Evolutionary conservation across 2,113 vertebrate species (phyloP).

Genomic region (Excalfactoria chinensis): DNA sequence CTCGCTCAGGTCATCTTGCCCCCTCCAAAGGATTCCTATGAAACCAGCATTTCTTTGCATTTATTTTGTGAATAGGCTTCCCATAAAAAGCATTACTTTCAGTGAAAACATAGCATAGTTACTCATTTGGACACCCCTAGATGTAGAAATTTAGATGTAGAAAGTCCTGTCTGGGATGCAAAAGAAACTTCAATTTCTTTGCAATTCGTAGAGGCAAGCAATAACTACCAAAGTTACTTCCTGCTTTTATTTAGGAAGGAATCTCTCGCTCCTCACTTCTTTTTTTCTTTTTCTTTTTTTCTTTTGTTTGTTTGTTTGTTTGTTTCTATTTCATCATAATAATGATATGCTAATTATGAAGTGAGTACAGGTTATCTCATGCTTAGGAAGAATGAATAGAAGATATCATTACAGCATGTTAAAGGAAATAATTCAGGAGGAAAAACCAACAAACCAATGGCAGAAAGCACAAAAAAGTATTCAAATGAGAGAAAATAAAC

Average conservation of each 20-base stretch:
- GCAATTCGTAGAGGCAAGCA: background rate
- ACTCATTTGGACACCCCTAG: background rate
- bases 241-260: background rate
- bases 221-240: background rate
- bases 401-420: background rate
- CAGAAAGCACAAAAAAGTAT: background rate
- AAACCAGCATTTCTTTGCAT: background rate
- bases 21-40: background rate
- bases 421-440: fast-evolving
- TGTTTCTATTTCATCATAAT: background rate
- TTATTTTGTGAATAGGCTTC: background rate
- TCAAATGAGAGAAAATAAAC: background rate
- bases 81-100: background rate
- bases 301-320: background rate
- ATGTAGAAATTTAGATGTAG: background rate
- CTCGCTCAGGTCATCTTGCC: background rate
- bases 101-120: background rate
- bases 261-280: background rate
- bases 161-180: background rate
- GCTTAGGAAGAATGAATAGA: background rate
- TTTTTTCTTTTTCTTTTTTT: no score
- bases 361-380: background rate
- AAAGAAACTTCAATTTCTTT: background rate
- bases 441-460: background rate
- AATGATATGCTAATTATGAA: background rate